A percentile compares a stretch with the other conserved stretches of the same genome.
phyloP scores from a whole-genome alignment of 1,140 invertebrate species.

The Agrypnia vestita region DNA sequence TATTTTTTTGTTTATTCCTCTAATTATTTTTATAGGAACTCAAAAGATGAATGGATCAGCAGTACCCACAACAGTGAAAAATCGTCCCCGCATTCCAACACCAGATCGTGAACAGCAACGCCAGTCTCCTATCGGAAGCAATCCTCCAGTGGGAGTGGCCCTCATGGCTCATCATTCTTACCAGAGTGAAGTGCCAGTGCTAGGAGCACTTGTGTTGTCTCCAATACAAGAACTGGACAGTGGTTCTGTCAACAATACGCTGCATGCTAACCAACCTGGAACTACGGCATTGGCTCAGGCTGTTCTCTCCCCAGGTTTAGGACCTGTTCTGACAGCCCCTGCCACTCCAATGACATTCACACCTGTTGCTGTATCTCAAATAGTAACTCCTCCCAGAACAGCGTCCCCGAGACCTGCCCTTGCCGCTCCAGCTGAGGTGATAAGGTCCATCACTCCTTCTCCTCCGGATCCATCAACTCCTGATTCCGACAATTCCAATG shows the following conservation, averaged over 20 bases:
- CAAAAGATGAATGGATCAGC: constrained; percentile 80
- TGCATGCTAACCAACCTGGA: constrained; percentile 79
- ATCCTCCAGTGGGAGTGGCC: constrained; percentile 75
- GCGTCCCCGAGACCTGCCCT: constrained; percentile 61
- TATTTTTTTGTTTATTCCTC: not conserved
- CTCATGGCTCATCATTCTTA: constrained; percentile 78
- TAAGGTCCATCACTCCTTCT: constrained; percentile 27
- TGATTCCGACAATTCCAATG: constrained; percentile 1
- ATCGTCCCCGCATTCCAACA: constrained; percentile 87
- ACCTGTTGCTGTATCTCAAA: constrained; percentile 68
- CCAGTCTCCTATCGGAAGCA: constrained; percentile 69
- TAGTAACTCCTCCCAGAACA: constrained; percentile 65
- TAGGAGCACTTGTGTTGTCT: constrained; percentile 83
- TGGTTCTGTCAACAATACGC: constrained; percentile 79
- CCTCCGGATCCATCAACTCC: not conserved
- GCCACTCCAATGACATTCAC: constrained; percentile 66
- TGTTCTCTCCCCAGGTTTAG: constrained; percentile 78
- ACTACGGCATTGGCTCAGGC: constrained; percentile 82
- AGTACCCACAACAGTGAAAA: constrained; percentile 79
- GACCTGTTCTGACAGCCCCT: constrained; percentile 74
- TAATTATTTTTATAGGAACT: constrained; percentile 68
- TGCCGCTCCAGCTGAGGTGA: constrained; percentile 24
- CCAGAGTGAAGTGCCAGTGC: constrained; percentile 79
- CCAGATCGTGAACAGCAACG: constrained; percentile 83
- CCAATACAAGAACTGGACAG: constrained; percentile 85